phyloP scores from a whole-genome alignment of 1,140 invertebrate species.

The Charaxes varanes region DNA sequence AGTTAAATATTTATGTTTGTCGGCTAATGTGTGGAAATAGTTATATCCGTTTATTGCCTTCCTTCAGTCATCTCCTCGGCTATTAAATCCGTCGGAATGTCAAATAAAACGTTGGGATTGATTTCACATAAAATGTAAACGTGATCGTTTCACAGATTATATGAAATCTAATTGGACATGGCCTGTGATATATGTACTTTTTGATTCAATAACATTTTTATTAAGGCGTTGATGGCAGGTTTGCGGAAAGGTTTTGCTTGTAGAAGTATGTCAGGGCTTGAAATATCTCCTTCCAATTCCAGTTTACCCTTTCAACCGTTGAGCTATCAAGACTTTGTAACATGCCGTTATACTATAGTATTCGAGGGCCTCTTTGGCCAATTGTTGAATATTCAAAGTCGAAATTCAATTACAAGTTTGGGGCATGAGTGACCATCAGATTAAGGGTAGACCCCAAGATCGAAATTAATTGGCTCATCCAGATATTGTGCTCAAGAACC shows the following conservation, averaged over 20 bases:
- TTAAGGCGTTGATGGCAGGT: too few relatives aligned
- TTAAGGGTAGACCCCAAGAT: slow-evolving; percentile 60
- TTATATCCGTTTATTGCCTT: slow-evolving; percentile 64
- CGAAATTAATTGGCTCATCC: slow-evolving; percentile 70
- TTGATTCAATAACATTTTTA: too few relatives aligned
- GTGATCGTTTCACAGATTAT: slow-evolving; percentile 51
- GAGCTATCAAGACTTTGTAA: slow-evolving; percentile 21
- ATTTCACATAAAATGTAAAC: slow-evolving; percentile 70
- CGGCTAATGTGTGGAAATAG: slow-evolving; percentile 64
- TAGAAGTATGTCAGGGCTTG: too few relatives aligned
- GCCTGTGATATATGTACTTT: too few relatives aligned
- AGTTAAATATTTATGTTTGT: slow-evolving; percentile 32
- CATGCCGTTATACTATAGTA: slow-evolving; percentile 34
- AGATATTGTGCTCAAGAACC: slow-evolving; percentile 61
- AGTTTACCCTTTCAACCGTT: too few relatives aligned
- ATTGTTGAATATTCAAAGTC: slow-evolving; percentile 57
- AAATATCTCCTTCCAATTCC: too few relatives aligned
- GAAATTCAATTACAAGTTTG: slow-evolving; percentile 72
- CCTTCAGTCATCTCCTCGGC: slow-evolving; percentile 58
- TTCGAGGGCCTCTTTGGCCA: slow-evolving; percentile 33
- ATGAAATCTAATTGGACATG: slow-evolving; percentile 46
- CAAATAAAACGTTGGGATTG: slow-evolving; percentile 67
- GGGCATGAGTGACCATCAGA: slow-evolving; percentile 70
- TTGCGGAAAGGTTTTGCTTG: too few relatives aligned
- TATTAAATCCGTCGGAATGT: slow-evolving; percentile 67